phyloP scores from a whole-genome alignment of 2,888 invertebrate species.

The Embidobia sp. region DNA sequence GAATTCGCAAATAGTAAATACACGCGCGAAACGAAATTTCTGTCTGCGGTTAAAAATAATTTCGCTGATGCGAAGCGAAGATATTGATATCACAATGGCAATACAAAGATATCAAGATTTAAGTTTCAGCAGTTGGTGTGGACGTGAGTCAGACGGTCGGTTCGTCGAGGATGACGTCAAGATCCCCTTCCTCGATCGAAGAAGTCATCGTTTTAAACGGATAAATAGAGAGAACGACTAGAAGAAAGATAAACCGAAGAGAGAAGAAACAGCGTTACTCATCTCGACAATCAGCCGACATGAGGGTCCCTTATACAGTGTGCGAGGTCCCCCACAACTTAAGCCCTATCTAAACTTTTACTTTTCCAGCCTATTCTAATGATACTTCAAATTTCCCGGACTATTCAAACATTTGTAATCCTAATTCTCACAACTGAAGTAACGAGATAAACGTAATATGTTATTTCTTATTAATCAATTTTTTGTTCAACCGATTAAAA shows the following conservation, averaged over 20 bases:
- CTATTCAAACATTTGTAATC: background rate
- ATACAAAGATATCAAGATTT: constrained; percentile 55
- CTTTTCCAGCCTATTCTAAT: background rate
- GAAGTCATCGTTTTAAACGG: constrained; percentile 77
- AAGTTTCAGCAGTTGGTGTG: constrained; percentile 55
- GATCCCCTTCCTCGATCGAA: constrained; percentile 72
- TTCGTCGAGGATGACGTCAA: constrained; percentile 79
- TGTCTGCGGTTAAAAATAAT: constrained; percentile 4
- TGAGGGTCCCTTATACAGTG: constrained; percentile 71
- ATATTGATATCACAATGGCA: constrained; percentile 34
- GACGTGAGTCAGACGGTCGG: constrained; percentile 79
- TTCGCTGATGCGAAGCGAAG: constrained; percentile 25
- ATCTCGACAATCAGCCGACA: constrained; percentile 71
- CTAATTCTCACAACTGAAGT: too few species aligned
- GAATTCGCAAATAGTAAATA: too few species aligned
- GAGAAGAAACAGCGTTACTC: constrained; percentile 67
- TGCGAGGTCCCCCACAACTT: constrained; percentile 8
- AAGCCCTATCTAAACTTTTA: constrained; percentile 12
- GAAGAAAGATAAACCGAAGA: constrained; percentile 56
- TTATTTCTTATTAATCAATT: too few species aligned
- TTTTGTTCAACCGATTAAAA: too few species aligned
- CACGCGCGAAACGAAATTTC: too few species aligned
- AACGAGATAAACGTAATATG: too few species aligned
- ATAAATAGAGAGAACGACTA: constrained; percentile 62
- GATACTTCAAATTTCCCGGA: background rate